Percentiles rank a stretch among this genome's conserved stretches.
phyloP scores from a whole-genome alignment of 2,797 vertebrate species.

The Malurus splendens region DNA sequence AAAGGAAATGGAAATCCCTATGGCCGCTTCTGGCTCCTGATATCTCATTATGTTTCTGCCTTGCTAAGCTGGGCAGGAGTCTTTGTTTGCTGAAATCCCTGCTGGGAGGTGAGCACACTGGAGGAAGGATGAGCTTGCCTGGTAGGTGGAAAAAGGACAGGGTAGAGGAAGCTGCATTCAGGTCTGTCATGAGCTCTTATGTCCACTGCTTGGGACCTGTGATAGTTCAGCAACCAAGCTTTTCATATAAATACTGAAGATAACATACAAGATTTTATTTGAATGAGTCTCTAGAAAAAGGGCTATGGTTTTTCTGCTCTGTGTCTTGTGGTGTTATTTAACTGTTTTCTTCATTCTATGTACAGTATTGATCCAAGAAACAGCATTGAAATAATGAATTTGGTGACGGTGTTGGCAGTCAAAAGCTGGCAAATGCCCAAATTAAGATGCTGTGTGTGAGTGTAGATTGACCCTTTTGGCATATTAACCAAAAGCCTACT shows the following conservation, averaged over 20 bases:
- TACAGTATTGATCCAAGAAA: not conserved
- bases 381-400: not conserved
- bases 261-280: not conserved
- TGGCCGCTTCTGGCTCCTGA: not conserved
- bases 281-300: not conserved
- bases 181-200: not conserved
- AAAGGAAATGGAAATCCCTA: not conserved
- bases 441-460: not conserved
- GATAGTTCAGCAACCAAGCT: not conserved
- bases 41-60: not conserved
- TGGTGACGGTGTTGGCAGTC: not conserved
- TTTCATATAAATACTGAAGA: not conserved
- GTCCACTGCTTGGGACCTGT: not conserved
- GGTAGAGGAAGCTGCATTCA: not conserved
- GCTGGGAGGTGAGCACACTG: not conserved
- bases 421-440: not conserved
- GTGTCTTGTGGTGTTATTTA: not conserved
- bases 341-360: not conserved
- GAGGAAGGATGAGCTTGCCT: not conserved
- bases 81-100: not conserved
- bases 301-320: rapidly evolving
- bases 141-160: not conserved
- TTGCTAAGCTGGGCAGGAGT: not conserved
- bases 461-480: not conserved
- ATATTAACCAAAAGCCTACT: not conserved